Conservation (phyloP, 92 coral and sea anemone species). For the Actinostola sp. region DNA sequence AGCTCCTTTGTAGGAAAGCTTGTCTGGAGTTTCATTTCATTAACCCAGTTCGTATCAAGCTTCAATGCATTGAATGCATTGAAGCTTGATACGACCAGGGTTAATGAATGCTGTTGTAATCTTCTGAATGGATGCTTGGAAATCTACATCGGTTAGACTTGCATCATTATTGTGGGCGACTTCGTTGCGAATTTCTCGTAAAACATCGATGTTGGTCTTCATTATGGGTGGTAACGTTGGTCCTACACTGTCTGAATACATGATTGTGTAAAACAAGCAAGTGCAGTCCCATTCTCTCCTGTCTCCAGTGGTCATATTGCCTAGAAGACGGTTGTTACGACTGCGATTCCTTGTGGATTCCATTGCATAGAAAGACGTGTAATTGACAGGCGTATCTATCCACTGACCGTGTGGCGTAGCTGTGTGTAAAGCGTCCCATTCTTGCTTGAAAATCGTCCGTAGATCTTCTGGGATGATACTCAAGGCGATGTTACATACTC, state of each 20-base stretch:
- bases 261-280: conserved; percentile 38
- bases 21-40: conserved; percentile 22
- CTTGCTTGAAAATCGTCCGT: too few species aligned
- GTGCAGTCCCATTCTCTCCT: conserved; percentile 54
- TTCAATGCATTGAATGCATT: conserved; percentile 12
- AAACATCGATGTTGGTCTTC: conserved; percentile 7
- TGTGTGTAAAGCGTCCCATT: too few species aligned
- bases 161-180: conserved; percentile 33
- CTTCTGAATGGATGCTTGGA: conserved; percentile 14
- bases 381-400: conserved; percentile 39
- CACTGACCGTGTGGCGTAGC: conserved; percentile 31
- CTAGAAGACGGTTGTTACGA: conserved; percentile 9
- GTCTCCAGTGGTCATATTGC: conserved; percentile 30
- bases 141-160: conserved; percentile 22
- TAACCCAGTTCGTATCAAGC: neutral
- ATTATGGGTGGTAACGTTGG: neutral
- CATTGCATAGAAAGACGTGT: conserved; percentile 6
- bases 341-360: conserved; percentile 22
- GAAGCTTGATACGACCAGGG: too few species aligned
- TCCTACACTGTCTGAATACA: conserved; percentile 41
- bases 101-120: conserved; percentile 25
- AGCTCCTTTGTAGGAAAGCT: conserved; percentile 19
- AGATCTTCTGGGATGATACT: too few species aligned
- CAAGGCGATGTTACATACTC: too few species aligned
- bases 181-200: conserved; percentile 35